phyloP scores from a whole-genome alignment of 2,888 invertebrate genomes.

The Ormyrus thymus region DNA sequence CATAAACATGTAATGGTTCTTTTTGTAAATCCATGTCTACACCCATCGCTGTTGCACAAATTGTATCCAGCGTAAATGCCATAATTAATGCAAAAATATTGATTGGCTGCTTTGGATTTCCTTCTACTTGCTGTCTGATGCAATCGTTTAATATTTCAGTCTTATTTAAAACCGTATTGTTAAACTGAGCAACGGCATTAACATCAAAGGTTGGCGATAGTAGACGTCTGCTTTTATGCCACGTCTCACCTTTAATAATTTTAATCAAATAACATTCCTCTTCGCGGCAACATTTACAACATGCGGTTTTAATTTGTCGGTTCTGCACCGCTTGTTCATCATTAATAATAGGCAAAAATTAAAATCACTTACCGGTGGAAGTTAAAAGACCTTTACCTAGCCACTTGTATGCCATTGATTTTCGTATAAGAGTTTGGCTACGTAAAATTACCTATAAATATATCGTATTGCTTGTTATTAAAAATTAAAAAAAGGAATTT shows the following conservation, averaged over 20 bases:
- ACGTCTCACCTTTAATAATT: constrained; percentile 24
- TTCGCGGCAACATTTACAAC: background rate
- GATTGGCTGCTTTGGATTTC: constrained; percentile 63
- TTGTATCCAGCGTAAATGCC: constrained; percentile 76
- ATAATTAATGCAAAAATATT: constrained; percentile 77
- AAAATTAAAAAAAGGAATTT: too few relatives aligned
- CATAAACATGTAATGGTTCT: constrained; percentile 75
- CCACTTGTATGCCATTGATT: background rate
- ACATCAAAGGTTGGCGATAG: constrained; percentile 77
- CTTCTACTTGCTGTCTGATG: constrained; percentile 56
- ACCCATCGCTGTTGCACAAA: constrained; percentile 83
- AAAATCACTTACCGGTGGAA: too few relatives aligned
- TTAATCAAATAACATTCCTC: background rate
- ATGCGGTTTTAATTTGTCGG: background rate
- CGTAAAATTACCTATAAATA: too few relatives aligned
- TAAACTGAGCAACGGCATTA: constrained; percentile 76
- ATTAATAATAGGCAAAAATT: too few relatives aligned
- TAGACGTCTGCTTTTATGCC: constrained; percentile 14
- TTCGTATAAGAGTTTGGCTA: too few relatives aligned
- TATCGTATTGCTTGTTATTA: too few relatives aligned
- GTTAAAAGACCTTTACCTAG: background rate
- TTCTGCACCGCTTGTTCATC: too few relatives aligned
- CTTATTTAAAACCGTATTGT: constrained; percentile 75
- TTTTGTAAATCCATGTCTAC: constrained; percentile 76
- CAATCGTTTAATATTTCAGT: constrained; percentile 74